Evolutionary conservation across 2,888 invertebrate genomes (phyloP).

Genomic region (Gordius sp.): DNA sequence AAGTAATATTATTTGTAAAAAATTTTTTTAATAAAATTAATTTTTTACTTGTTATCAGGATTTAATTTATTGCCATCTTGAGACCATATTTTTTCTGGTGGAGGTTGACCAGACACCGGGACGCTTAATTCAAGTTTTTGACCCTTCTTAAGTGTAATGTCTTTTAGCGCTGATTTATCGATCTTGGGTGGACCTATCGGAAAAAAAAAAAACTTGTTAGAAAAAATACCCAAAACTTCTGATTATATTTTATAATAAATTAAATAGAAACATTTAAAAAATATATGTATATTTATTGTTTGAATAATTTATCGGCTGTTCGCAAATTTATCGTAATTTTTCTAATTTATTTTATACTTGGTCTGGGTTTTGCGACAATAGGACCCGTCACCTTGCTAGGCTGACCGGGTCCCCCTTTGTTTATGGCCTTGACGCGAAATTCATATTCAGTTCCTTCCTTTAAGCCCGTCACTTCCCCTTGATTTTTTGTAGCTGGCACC

Average conservation of each 20-base stretch:
- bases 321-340: too few relatives aligned
- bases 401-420: slow-evolving; percentile 67
- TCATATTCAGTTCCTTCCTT: slow-evolving; percentile 73
- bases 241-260: not conserved
- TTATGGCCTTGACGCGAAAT: slow-evolving; percentile 72
- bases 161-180: slow-evolving; percentile 60
- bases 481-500: slow-evolving; percentile 23
- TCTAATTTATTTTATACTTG: slow-evolving; percentile 35
- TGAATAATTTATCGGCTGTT: not conserved
- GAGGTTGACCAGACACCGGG: slow-evolving; percentile 78
- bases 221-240: not conserved
- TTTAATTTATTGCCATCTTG: not conserved
- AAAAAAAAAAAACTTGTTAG: slow-evolving; percentile 17
- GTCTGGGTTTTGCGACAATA: slow-evolving; percentile 39
- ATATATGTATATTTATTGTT: not conserved
- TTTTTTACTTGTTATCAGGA: not conserved
- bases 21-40: not conserved
- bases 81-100: slow-evolving; percentile 69
- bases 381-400: slow-evolving; percentile 28
- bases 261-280: not conserved
- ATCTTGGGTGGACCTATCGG: slow-evolving; percentile 61
- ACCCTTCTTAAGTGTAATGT: slow-evolving; percentile 67
- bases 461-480: slow-evolving; percentile 52
- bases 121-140: slow-evolving; percentile 65
- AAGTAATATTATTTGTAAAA: too few relatives aligned